A percentile compares a stretch with the other conserved stretches of the same genome.
Conservation (phyloP, 2,888 invertebrate species). For the Desoria tigrina region DNA sequence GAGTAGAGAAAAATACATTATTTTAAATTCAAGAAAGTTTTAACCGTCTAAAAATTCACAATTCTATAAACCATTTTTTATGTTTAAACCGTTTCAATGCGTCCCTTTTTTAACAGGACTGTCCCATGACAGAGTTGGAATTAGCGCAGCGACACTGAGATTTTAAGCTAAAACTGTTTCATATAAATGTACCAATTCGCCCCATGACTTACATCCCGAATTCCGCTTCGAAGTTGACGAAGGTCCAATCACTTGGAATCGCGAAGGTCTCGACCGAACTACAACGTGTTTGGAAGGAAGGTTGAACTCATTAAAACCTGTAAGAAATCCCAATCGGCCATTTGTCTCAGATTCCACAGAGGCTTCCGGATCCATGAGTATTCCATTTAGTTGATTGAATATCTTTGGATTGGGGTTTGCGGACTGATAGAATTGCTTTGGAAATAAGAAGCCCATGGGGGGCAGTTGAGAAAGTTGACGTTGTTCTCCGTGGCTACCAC, state of each 20-base stretch:
- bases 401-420: not conserved
- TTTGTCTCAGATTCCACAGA: constrained; percentile 8
- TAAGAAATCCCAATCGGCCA: constrained; percentile 7
- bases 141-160: too few relatives aligned
- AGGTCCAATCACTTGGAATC: not conserved
- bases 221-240: constrained; percentile 13
- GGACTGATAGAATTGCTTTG: constrained; percentile 12
- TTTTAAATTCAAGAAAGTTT: constrained; percentile 14
- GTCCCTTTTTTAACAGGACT: too few relatives aligned
- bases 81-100: too few relatives aligned
- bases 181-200: too few relatives aligned
- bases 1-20: too few relatives aligned
- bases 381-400: constrained; percentile 25
- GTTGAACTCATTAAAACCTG: constrained; percentile 9
- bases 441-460: constrained; percentile 13
- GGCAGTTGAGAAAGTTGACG: constrained; percentile 2
- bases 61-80: not conserved
- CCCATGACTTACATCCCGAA: constrained; percentile 27
- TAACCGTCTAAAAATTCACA: constrained; percentile 13
- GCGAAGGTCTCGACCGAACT: not conserved
- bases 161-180: too few relatives aligned
- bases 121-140: too few relatives aligned
- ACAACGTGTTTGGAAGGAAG: constrained; percentile 3
- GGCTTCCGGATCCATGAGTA: constrained; percentile 5
- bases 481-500: constrained; percentile 4